A percentile compares a stretch with the other conserved stretches of the same genome.
phyloP scores from a whole-genome alignment of 35 echinoderm and acorn worm genomes.

The Heliocidaris tuberculata region DNA sequence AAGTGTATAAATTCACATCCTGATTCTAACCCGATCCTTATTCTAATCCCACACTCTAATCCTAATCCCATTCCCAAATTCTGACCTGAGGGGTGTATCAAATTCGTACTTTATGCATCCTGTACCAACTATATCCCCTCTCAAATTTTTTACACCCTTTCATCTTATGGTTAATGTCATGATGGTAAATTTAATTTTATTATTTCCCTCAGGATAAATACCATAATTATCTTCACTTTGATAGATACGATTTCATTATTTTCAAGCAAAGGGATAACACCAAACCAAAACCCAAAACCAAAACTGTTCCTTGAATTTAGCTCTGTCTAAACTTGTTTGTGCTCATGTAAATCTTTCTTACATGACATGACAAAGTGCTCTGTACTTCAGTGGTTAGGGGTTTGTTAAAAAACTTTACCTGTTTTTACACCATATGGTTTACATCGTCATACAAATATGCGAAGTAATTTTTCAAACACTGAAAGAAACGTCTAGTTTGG shows the following conservation, averaged over 20 bases:
- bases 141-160: too few species aligned
- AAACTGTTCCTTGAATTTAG: not conserved
- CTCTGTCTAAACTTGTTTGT: not conserved
- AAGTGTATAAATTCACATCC: too few species aligned
- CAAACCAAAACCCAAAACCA: not conserved
- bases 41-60: too few species aligned
- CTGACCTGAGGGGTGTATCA: too few species aligned
- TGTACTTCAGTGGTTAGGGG: not conserved
- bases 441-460: not conserved
- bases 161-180: not conserved
- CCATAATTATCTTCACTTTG: not conserved
- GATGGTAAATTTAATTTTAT: not conserved
- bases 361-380: not conserved
- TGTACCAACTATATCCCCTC: too few species aligned
- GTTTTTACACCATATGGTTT: not conserved
- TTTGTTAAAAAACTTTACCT: not conserved
- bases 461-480: not conserved
- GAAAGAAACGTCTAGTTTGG: not conserved
- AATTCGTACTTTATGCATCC: too few species aligned
- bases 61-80: too few species aligned
- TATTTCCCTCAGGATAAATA: not conserved
- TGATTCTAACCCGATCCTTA: too few species aligned
- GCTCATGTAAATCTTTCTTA: not conserved
- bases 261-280: not conserved
- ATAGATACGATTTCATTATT: not conserved